Evolutionary conservation across 2,888 invertebrate genomes (phyloP).

Genomic region (Sialis fuliginosa): DNA sequence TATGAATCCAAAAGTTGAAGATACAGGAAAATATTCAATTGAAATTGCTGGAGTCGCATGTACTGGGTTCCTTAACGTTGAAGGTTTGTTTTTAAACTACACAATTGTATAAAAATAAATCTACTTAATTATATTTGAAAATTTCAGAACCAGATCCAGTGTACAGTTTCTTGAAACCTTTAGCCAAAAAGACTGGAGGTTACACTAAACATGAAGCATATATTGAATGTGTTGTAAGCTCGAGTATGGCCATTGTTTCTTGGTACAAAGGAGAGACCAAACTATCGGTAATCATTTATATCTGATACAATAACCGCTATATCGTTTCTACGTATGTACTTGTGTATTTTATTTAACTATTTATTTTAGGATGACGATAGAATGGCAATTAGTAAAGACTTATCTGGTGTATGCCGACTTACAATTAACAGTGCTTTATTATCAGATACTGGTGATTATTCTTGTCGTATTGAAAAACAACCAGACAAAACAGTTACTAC

Average conservation of each 20-base stretch:
- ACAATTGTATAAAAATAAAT: not conserved
- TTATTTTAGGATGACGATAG: constrained; percentile 53
- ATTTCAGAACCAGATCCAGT: constrained; percentile 79
- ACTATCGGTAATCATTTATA: constrained; percentile 24
- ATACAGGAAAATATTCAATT: constrained; percentile 90
- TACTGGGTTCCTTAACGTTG: constrained; percentile 85
- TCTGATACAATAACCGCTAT: not conserved
- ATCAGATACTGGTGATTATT: constrained; percentile 77
- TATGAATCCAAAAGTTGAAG: constrained; percentile 81
- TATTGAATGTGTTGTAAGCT: constrained; percentile 87
- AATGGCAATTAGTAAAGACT: constrained; percentile 80
- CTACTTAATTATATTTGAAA: not conserved
- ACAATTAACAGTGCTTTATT: constrained; percentile 65
- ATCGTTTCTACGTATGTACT: no score
- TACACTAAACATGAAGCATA: constrained; percentile 78
- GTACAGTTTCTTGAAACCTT: constrained; percentile 78
- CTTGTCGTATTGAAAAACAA: constrained; percentile 77
- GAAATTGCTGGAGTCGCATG: constrained; percentile 83
- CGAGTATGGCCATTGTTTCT: constrained; percentile 80
- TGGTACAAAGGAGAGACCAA: constrained; percentile 79
- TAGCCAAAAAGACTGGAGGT: constrained; percentile 79
- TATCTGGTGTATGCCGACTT: constrained; percentile 77
- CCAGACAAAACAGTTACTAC: constrained; percentile 71
- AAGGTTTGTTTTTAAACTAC: constrained; percentile 34
- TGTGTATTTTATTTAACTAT: no score